Evolutionary conservation across 2,888 invertebrate genomes (phyloP), one percentile per base, ranked within the genome.

Genomic region (Yponomeuta malinellus): DNA sequence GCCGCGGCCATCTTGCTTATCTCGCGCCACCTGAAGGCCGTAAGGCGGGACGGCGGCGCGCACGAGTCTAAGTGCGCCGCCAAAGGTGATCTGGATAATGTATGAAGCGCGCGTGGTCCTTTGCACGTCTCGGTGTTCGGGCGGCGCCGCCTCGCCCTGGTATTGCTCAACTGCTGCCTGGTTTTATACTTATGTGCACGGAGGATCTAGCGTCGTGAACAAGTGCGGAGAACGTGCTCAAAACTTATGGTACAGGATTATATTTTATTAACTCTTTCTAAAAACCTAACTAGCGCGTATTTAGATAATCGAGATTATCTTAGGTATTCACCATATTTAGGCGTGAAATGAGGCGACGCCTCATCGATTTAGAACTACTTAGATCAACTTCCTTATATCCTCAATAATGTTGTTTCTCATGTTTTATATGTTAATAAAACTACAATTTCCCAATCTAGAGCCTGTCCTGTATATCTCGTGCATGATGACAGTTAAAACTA

Each of bases 1-100:
- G 95, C 96, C 93, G 97, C 97, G 93, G 97, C 97, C 96, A 96
- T 97, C 96, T 96, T 97, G 96, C 96, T 97, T 94, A 96, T 97
- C 94, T 97, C 97, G 94, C 96, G 96, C 94, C 96, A 96, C 93
- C 95, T 96, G 89, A 92, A 92, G 91, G 93, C 93, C 92, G 92
- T 93, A 89, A 86, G 82, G 82, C 86, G 87, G 86, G 88, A 86
- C 83, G 90, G 90, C 90, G 90, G 90, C 90, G 90, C 91, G 88
- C 92, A 89, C 90, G 89, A 90, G 88, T 87, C 86, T 79, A 89
- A 89, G 89, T 90, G 90, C 90, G 90, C 91, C 92, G 93, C 92
- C 91, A 90, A 92, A 92, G 92, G 92, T 92, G 92, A 93, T 87
- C 87, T 85, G 89, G 90, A 90, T 87, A 87, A 87, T 93, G 86